Evolutionary conservation across 53 echinoderm and acorn worm genomes (phyloP).

Genomic region (Stichopus horrens): DNA sequence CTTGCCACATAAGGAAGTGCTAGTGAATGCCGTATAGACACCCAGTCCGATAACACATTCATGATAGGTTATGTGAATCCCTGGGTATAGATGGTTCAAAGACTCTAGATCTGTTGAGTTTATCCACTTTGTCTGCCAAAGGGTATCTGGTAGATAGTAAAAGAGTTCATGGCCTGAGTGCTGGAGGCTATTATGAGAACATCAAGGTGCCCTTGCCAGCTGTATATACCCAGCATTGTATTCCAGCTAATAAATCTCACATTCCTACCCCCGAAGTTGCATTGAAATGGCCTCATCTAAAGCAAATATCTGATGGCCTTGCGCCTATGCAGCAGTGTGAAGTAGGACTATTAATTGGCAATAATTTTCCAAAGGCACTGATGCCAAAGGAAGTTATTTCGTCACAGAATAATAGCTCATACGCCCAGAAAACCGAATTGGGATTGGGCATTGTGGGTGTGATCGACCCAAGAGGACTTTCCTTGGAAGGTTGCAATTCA

Average conservation of each 20-base stretch:
- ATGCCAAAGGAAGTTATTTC: neutral
- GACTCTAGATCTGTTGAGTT: neutral
- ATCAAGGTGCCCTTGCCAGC: neutral
- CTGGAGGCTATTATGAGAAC: neutral
- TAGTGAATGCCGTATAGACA: slow-evolving; percentile 8
- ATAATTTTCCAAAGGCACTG: neutral
- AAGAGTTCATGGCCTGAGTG: neutral
- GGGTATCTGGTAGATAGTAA: neutral
- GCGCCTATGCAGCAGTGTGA: neutral
- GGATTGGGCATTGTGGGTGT: neutral
- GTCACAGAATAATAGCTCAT: neutral
- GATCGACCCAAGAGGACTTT: neutral
- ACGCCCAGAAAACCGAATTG: neutral
- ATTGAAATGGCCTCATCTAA: neutral
- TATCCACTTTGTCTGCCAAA: slow-evolving; percentile 24
- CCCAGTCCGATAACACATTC: slow-evolving; percentile 23
- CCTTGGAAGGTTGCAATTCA: neutral
- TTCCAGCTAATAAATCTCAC: neutral
- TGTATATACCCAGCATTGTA: neutral
- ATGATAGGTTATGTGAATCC: slow-evolving; percentile 4
- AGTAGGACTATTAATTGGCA: slow-evolving; percentile 12
- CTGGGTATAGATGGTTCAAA: neutral
- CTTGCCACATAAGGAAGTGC: neutral
- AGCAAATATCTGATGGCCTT: neutral
- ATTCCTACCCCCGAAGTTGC: neutral